Evolutionary conservation across 2,797 vertebrate species (phyloP).

Genomic region (Leptoclinus maculatus): DNA sequence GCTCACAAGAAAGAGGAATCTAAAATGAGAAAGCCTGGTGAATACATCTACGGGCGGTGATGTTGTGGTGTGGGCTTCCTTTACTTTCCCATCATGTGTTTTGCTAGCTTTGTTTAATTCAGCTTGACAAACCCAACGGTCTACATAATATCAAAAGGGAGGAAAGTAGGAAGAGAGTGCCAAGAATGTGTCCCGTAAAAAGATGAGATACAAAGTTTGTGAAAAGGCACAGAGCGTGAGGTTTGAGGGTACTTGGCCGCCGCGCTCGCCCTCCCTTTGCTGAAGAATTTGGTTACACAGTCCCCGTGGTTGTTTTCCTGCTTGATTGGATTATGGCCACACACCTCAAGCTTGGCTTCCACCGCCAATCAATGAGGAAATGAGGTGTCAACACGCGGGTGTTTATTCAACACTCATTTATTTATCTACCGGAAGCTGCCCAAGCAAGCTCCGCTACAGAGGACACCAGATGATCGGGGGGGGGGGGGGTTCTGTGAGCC

Average conservation of each 20-base stretch:
- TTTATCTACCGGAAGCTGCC: conserved; percentile 81
- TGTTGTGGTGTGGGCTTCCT: conserved; percentile 5
- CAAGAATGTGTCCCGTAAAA: not conserved
- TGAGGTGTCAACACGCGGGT: conserved; percentile 86
- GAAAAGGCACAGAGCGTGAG: not conserved
- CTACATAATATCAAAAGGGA: conserved; percentile 22
- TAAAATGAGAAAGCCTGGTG: not conserved
- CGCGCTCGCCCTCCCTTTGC: conserved; percentile 36
- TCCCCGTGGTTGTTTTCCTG: conserved; percentile 77
- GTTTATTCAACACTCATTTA: conserved; percentile 85
- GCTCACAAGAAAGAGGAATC: conserved; percentile 39
- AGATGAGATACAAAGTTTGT: conserved; percentile 7
- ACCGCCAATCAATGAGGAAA: conserved; percentile 87
- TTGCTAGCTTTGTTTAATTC: conserved; percentile 16
- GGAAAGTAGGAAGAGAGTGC: not conserved
- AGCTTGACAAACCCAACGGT: conserved; percentile 33
- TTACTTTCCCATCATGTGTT: conserved; percentile 36
- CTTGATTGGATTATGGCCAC: conserved; percentile 87
- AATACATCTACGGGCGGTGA: conserved; percentile 11
- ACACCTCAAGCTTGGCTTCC: conserved; percentile 81
- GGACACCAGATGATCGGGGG: conserved; percentile 68
- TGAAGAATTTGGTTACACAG: conserved; percentile 72
- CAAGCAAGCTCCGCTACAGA: conserved; percentile 55
- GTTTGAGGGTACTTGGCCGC: conserved; percentile 30
- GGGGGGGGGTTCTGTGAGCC: conserved; percentile 54